These are phyloP conservation scores for Harpegnathos saltator DNA, from an alignment of 1,140 invertebrate species.

Conservation along the genomic window DNA sequence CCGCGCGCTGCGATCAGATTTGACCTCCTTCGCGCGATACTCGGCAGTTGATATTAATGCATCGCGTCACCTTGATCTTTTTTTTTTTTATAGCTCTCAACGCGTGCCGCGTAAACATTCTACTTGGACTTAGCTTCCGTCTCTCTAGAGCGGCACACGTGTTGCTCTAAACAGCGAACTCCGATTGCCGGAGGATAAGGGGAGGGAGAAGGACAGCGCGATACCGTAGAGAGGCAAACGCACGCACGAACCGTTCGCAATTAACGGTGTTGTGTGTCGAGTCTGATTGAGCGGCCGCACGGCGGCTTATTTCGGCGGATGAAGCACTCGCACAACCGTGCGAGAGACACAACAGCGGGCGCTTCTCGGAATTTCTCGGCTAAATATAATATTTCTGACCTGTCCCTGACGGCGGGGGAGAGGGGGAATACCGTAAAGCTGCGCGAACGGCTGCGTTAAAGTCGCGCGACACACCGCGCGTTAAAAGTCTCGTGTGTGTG, in stretches of 20 bases:
- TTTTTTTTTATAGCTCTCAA: slow-evolving; percentile 9
- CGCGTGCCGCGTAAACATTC: neutral
- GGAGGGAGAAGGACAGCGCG: no score
- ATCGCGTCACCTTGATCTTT: slow-evolving; percentile 28
- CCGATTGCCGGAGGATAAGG: no score
- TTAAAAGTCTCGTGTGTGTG: slow-evolving; percentile 46
- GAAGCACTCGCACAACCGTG: neutral
- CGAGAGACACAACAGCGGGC: neutral
- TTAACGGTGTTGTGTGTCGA: neutral
- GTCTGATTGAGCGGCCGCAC: slow-evolving; percentile 3
- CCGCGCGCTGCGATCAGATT: slow-evolving; percentile 11
- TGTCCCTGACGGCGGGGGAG: no score
- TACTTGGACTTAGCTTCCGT: neutral
- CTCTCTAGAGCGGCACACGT: neutral
- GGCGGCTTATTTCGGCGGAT: slow-evolving; percentile 3
- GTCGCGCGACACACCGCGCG: neutral
- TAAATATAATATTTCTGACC: slow-evolving; percentile 41
- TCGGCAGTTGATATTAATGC: slow-evolving; percentile 28
- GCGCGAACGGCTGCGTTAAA: neutral
- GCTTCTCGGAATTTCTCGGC: slow-evolving; percentile 33
- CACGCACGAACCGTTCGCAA: neutral
- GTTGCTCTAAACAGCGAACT: neutral
- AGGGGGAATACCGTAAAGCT: no score
- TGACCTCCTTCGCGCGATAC: slow-evolving; percentile 1
- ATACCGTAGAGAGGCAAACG: neutral